Conservation (phyloP, 2,888 invertebrate genomes). For the Tetropium fuscum region DNA sequence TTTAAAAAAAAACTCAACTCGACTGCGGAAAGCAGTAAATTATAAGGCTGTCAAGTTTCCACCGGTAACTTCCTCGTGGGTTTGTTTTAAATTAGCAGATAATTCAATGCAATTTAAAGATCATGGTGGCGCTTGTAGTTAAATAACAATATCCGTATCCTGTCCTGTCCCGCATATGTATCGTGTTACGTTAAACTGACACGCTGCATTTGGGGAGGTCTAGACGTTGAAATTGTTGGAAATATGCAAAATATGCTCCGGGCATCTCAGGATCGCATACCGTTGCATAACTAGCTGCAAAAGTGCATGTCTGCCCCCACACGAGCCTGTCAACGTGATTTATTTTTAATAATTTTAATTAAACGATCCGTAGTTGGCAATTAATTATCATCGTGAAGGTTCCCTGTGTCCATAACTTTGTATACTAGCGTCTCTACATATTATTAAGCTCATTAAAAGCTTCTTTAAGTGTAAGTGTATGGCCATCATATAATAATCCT, state of each 20-base stretch:
- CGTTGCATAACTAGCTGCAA: conserved; percentile 27
- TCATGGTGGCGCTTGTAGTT: conserved; percentile 38
- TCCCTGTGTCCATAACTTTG: too few species aligned
- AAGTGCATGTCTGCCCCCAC: conserved; percentile 29
- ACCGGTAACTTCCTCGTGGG: conserved; percentile 37
- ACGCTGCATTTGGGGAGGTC: conserved; percentile 29
- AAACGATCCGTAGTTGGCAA: background rate
- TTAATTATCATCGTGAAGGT: too few species aligned
- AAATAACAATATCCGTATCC: conserved; percentile 46
- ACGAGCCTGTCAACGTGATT: conserved; percentile 20
- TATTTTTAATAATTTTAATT: conserved; percentile 12
- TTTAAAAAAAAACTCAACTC: too few species aligned
- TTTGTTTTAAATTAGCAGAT: conserved; percentile 44
- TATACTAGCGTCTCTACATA: too few species aligned
- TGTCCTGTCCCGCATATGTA: conserved; percentile 36
- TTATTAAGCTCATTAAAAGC: too few species aligned
- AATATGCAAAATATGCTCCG: conserved; percentile 35
- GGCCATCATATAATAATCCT: too few species aligned
- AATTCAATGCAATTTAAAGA: conserved; percentile 35
- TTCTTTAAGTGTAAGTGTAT: background rate
- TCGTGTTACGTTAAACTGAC: conserved; percentile 22
- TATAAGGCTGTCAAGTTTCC: conserved; percentile 25
- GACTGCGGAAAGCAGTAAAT: too few species aligned
- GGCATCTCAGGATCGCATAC: conserved; percentile 32
- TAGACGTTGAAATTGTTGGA: conserved; percentile 33